Conservation (phyloP, 2,888 invertebrate genomes). For the Dioctria rufipes region DNA sequence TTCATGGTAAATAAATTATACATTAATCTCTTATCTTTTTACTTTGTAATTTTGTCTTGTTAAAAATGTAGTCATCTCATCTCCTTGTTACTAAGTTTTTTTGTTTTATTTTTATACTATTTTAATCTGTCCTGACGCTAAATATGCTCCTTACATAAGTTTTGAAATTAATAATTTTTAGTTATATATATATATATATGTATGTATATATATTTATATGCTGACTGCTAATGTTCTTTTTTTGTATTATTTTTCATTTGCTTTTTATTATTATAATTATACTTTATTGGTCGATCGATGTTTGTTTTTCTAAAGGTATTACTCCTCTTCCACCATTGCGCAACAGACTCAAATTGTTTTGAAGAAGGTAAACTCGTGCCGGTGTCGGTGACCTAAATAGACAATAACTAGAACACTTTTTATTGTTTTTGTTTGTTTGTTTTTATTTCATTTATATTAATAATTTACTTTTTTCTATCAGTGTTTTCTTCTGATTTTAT, state of each 20-base stretch:
- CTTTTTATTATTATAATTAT: background rate
- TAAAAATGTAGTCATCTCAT: constrained; percentile 53
- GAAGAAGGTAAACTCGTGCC: constrained; percentile 27
- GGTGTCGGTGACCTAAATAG: constrained; percentile 39
- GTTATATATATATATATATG: background rate
- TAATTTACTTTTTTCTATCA: background rate
- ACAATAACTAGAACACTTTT: constrained; percentile 31
- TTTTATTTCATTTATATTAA: background rate
- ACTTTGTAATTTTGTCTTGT: constrained; percentile 45
- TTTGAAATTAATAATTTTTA: constrained; percentile 29
- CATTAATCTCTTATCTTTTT: constrained; percentile 54
- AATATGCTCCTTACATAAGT: constrained; percentile 28
- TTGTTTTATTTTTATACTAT: constrained; percentile 24
- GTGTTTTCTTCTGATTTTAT: no score
- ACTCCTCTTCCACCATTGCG: background rate
- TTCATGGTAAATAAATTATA: constrained; percentile 59
- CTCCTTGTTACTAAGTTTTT: constrained; percentile 38
- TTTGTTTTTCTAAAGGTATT: constrained; percentile 31
- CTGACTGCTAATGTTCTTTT: constrained; percentile 42
- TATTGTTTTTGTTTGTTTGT: constrained; percentile 31
- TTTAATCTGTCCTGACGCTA: constrained; percentile 31
- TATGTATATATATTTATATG: constrained; percentile 34
- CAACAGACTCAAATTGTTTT: background rate
- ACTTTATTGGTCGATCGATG: constrained; percentile 52
- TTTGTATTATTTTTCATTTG: no score